Evolutionary conservation across 2,113 vertebrate species (phyloP), one percentile per base, ranked within the genome.

Genomic region (Tychaedon coryphoeus): DNA sequence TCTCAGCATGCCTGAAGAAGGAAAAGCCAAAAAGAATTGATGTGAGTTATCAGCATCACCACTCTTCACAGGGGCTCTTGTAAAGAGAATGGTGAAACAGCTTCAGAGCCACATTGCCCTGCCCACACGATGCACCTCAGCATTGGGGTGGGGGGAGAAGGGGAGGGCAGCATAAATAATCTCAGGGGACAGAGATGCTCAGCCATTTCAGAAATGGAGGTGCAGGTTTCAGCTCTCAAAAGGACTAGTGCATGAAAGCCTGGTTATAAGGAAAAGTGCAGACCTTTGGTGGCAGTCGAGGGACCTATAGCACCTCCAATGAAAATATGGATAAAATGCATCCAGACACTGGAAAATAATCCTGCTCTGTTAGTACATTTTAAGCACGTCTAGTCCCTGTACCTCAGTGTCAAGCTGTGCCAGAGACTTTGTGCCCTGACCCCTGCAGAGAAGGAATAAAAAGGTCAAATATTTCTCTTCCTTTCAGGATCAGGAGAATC

Each of bases 121-220:
- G 25, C 58, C 36, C 34, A 18, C 31, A 67, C 0, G 1, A 45
- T 11, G 20, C 7, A 56, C 14, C 34, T 90, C 2, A 7, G 25
- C 9, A 4, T 0, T 14, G 19, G 17, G 6, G 3, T 34, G 25
- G 56, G 43, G 8, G 28, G 10, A 74, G 10, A n/a, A 86, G 66
- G 8, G 54, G 17, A 78, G 22, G 42, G 9, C 5, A 51, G 13
- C 16, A 9, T 0, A 1, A 38, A 9, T 0, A 1, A 45, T 10
- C 26, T 2, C 6, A 88, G 80, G 48, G 14, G 6, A 26, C 12
- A 75, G 43, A 60, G 33, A 13, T 65, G 10, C 22, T 91, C 34
- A 51, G 22, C 25, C 25, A 6, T 53, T 89, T 84, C 25, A 65
- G 64, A 88, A 90, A 82, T 0, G 3, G 67, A 31, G 28, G 72